Base-by-base conservation (phyloP, 2,888 invertebrate genomes). In the Thymelicus lineola region DNA sequence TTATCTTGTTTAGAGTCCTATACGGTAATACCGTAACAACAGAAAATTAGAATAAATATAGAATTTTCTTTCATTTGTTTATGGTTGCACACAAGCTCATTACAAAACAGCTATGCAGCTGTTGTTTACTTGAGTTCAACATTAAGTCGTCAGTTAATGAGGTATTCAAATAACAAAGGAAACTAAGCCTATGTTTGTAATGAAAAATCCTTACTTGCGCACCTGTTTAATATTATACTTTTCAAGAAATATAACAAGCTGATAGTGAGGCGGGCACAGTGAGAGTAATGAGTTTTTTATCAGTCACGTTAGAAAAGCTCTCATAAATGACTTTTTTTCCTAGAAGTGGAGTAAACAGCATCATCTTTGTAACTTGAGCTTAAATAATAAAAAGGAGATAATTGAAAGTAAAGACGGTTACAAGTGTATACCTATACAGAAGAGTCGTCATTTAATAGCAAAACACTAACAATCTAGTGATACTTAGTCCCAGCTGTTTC, bases 241-340 rank as follows among this genome's bases (percentile, higher is more conserved):
- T 53, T 20, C 53, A 20, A 53, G 17, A 53, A 17, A 17, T 12
- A 20, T 12, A 53, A 53, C 20, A 57, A 57, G 68, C 15, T 14
- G 55, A 20, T 35, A 42, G 20, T 57, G 35, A 45, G 57, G 65
- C 35, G 45, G 57, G 17, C 12, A 50, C 50, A 9, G 53, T n/a
- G 12, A 53, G 20, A 53, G 46, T 42, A 55, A 20, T 68, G 53
- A 68, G 35, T 68, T 50, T 20, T 68, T 46, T 46, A 57, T 62
- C 53, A 68, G 61, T 57, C 68, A 68, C 68, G 67, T 55, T 53
- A 53, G 15, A 61, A 61, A 50, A 20, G 42, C 42, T 48, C 28
- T 55, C n/a, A 42, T 62, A 35, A 62, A 68, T 57, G 46, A 28
- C 61, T 10, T 42, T 38, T 68, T 67, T 68, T 45, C 45, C 46